These are phyloP conservation scores for Lynx canadensis DNA, from an alignment of 2,113 vertebrate genomes.

Conservation along the genomic window DNA sequence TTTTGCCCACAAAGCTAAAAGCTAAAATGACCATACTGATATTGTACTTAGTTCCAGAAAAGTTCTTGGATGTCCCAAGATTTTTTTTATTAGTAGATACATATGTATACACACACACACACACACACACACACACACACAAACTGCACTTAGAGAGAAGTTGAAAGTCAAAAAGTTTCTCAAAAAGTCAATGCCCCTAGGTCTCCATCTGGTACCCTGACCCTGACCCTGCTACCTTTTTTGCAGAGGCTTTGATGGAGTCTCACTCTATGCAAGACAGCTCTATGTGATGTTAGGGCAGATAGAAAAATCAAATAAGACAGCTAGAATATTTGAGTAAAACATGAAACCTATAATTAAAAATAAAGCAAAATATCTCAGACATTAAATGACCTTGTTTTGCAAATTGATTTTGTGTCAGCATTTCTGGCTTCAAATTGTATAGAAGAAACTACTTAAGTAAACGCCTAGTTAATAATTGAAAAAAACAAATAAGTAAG, in stretches of 20 bases:
- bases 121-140: not conserved
- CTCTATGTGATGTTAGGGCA: not conserved
- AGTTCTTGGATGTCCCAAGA: not conserved
- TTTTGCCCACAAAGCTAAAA: not conserved
- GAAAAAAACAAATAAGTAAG: conserved; percentile 30
- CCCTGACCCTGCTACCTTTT: not conserved
- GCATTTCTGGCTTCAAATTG: not conserved
- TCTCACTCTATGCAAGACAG: not conserved
- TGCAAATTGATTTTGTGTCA: conserved; percentile 47
- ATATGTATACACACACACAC: not conserved
- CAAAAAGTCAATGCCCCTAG: not conserved
- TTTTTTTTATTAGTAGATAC: not conserved
- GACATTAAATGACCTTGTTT: conserved; percentile 3
- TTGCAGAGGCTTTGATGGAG: not conserved
- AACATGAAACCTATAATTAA: conserved; percentile 2
- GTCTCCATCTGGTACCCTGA: not conserved
- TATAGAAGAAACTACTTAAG: not conserved
- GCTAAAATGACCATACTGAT: not conserved
- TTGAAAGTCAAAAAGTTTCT: not conserved
- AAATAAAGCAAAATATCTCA: conserved; percentile 3
- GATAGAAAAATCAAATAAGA: not conserved
- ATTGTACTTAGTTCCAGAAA: not conserved
- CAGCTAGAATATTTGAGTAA: not conserved
- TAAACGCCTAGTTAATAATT: conserved; percentile 46
- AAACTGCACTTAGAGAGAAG: not conserved